Conservation (phyloP, 2,888 invertebrate genomes). For the Dinocampus coccinellae region DNA sequence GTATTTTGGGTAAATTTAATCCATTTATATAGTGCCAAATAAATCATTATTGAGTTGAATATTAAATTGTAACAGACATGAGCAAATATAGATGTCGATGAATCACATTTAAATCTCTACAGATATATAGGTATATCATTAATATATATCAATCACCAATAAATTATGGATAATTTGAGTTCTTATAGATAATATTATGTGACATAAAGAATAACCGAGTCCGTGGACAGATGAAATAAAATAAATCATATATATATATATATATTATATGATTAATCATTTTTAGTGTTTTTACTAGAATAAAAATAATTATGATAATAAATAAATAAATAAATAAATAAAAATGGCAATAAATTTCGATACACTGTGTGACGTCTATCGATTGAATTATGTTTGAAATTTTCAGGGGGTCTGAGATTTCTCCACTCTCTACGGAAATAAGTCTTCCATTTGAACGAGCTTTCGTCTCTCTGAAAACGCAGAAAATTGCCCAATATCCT, state of each 20-base stretch:
- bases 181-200: background rate
- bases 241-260: background rate
- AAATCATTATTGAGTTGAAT: background rate
- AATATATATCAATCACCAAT: background rate
- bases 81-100: background rate
- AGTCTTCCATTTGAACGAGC: conserved; percentile 10
- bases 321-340: background rate
- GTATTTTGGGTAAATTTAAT: background rate
- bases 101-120: too few relatives aligned
- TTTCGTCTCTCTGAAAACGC: conserved; percentile 7
- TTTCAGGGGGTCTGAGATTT: background rate
- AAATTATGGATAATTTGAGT: background rate
- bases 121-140: too few relatives aligned
- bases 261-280: background rate
- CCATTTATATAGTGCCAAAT: background rate
- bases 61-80: background rate
- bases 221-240: background rate
- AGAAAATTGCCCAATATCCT: conserved; percentile 13
- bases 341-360: background rate
- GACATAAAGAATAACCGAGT: background rate
- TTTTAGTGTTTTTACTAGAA: too few relatives aligned
- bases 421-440: conserved; percentile 1
- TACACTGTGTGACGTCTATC: background rate
- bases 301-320: too few relatives aligned
- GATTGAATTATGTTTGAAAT: background rate